Evolutionary conservation across 2,888 invertebrate genomes (phyloP), one percentile per base, ranked within the genome.

Genomic region (Epinotia demarniana): DNA sequence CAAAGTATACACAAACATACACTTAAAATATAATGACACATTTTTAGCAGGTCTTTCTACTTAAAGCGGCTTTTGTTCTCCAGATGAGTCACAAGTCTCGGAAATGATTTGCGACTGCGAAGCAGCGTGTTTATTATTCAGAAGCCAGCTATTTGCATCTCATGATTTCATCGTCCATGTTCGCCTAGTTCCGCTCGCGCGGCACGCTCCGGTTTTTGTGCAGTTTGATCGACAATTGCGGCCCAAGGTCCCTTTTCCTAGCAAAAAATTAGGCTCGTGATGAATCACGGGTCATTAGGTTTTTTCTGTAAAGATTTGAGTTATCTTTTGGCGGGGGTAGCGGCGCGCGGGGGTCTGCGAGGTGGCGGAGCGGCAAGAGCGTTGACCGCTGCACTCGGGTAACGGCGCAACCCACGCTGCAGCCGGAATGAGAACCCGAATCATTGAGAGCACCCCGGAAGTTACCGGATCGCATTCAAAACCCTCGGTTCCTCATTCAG

Each of bases 351-450:
- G 76, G 75, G 81, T 80, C 80, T 82, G 84, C 83, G 80, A 78
- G 88, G 87, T 87, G 89, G 86, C 88, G 88, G 83, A 90, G 88
- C 91, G 90, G 88, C 84, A 88, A 89, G 93, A 88, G 89, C 92
- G 87, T 85, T 92, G 93, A 92, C 92, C 92, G 89, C 82, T 81
- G 80, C 77, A 80, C 78, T 81, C 78, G 80, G 79, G 79, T 90
- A 91, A 91, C 92, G 92, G 91, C 87, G 89, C 84, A 49, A 13
- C 64, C 66, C 75, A 58, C 69, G 60, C 82, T 83, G 82, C 84
- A 79, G 80, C 77, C 83, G 80, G 80, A 81, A 82, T 80, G 78
- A 82, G 82, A 80, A 82, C 80, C 83, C 77, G 79, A 78, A 33
- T 18, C 33, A 53, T 18, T 53, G 53, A 33, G 53, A 66, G 66